phyloP scores from a whole-genome alignment of 2,888 invertebrate genomes.

The Pseudoips prasinana region DNA sequence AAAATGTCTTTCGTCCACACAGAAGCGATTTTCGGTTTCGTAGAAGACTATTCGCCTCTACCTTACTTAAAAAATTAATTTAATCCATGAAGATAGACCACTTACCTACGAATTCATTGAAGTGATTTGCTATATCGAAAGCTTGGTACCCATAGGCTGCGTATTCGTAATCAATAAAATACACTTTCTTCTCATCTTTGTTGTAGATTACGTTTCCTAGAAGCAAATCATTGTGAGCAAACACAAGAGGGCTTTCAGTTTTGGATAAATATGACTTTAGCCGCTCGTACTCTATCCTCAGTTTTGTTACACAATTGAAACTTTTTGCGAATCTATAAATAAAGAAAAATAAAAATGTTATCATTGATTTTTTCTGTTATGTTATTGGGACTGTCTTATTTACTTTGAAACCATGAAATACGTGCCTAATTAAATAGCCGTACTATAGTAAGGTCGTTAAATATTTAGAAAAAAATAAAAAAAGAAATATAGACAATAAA shows the following conservation, averaged over 20 bases:
- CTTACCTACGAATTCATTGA: conserved; percentile 97
- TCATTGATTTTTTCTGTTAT: background rate
- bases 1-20: too few species aligned
- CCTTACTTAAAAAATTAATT: too few species aligned
- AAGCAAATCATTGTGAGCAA: conserved; percentile 98
- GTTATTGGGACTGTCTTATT: too few species aligned
- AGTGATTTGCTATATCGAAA: conserved; percentile 98
- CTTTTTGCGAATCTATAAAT: conserved; percentile 85
- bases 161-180: conserved; percentile 99
- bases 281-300: conserved; percentile 86
- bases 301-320: conserved; percentile 84
- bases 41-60: too few species aligned
- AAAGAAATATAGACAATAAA: too few species aligned
- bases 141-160: conserved; percentile 96
- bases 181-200: conserved; percentile 84
- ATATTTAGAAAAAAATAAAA: too few species aligned
- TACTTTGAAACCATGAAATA: too few species aligned
- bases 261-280: conserved; percentile 84
- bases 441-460: too few species aligned
- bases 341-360: conserved; percentile 18
- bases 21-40: too few species aligned
- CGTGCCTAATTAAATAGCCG: too few species aligned
- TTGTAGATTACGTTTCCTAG: conserved; percentile 96
- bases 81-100: too few species aligned
- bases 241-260: conserved; percentile 90